Percentiles rank a stretch among this genome's conserved stretches.
Conservation (phyloP, 2,888 invertebrate genomes). For the Stenotaenia linearis region DNA sequence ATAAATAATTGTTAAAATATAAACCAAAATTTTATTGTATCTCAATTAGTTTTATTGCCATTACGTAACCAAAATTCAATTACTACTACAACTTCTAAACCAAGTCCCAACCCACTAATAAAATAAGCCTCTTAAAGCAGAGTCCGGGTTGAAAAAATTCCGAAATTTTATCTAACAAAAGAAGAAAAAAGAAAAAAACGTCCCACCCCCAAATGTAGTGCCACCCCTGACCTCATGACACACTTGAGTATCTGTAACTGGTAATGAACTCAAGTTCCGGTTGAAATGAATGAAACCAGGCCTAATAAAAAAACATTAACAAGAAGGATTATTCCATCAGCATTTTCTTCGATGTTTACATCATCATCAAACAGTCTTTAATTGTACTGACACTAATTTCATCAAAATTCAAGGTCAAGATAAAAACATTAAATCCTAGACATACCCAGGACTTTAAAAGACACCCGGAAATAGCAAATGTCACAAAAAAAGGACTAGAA, state of each 20-base stretch:
- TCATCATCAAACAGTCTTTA: neutral
- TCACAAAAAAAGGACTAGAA: neutral
- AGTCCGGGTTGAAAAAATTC: neutral
- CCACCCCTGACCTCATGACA: constrained; percentile 11
- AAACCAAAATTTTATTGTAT: too few relatives aligned
- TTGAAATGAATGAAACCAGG: neutral
- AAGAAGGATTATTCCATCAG: neutral
- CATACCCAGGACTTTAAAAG: too few relatives aligned
- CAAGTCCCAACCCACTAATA: too few relatives aligned
- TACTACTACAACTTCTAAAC: too few relatives aligned
- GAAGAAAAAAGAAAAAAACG: neutral
- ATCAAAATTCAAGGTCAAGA: neutral
- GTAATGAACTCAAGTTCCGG: constrained; percentile 14
- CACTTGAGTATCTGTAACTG: neutral
- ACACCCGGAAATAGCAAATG: neutral
- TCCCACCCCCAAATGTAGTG: neutral
- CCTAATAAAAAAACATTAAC: neutral
- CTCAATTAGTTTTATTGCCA: too few relatives aligned
- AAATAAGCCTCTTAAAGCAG: too few relatives aligned
- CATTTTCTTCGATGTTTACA: neutral
- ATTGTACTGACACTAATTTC: constrained; percentile 2
- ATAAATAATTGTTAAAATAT: too few relatives aligned
- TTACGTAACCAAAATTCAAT: too few relatives aligned
- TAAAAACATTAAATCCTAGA: neutral
- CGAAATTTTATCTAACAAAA: neutral